Base-by-base conservation (phyloP, 1,140 invertebrate species). In the Pomacea maculata region DNA sequence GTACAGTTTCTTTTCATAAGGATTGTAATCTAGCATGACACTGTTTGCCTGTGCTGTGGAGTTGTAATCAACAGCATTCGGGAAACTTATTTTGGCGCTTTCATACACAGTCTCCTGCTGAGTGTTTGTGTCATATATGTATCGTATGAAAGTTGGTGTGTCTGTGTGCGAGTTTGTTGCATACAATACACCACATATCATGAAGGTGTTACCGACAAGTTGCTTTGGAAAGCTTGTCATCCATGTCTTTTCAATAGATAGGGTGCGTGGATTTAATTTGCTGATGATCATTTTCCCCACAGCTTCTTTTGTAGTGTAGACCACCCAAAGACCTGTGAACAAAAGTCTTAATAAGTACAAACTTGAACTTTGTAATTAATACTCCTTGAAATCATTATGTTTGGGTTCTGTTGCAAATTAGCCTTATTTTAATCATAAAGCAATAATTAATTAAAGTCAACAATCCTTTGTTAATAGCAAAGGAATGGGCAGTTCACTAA, bases 171-270 rank as follows among this genome's bases (percentile, higher is more conserved):
- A 87, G 70, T 88, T 83, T 14, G 84, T 85, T 52, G 85, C 87
- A 70, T 90, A 90, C n/a, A 90, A 72, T 7, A 87, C 77, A 6
- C 88, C 89, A 82, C 89, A 90, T 19, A 89, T 86, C 83, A 90
- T 87, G 80, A 90, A 90, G 1, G 86, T 82, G 76, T 90, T 89
- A 14, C 88, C 85, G 0, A 88, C 85, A 21, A 82, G 63, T 54
- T 80, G 84, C 73, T 88, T 88, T 14, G 85, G 81, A 19, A 87
- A 87, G 52, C 85, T 84, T 2, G 89, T 90, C 57, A 84, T 76
- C 88, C 88, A 90, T 1, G 87, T 88, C 63, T 85, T 81, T 57
- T 83, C 77, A 54, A 90, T 82, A 2, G 81, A 79, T 63, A 90
- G 80, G 25, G 82, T 83, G 11, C 85, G 83, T 15, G 85, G 84